Evolutionary conservation across 2,797 vertebrate genomes (phyloP).

Genomic region (Thripadectes ignobilis): DNA sequence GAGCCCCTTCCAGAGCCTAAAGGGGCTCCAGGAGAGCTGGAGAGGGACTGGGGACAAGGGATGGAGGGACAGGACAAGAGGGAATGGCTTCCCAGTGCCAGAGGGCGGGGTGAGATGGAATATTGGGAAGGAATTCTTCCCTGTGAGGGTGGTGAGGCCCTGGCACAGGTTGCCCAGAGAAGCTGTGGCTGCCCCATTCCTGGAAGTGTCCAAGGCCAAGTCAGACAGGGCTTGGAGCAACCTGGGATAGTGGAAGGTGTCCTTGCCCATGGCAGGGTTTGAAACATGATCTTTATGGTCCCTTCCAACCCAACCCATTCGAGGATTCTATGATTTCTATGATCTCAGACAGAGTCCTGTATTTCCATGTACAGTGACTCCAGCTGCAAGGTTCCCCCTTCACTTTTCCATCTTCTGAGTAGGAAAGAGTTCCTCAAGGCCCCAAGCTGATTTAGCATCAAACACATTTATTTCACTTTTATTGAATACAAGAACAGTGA

Average conservation of each 20-base stretch:
- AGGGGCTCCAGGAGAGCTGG: background rate
- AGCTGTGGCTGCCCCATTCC: background rate
- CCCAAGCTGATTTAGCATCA: conserved; percentile 74
- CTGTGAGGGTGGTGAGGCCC: fast-evolving
- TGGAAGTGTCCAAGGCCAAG: background rate
- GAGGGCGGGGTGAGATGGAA: fast-evolving
- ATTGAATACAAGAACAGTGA: conserved; percentile 96
- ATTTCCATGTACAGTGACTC: background rate
- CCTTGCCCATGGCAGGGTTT: background rate
- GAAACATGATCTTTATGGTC: background rate
- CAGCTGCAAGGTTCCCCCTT: fast-evolving
- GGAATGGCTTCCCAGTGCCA: background rate
- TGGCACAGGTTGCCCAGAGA: background rate
- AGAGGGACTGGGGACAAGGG: fast-evolving
- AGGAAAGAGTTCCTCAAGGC: background rate
- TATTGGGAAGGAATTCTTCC: fast-evolving
- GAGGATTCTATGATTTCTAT: background rate
- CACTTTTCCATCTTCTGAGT: background rate
- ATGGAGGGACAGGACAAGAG: fast-evolving
- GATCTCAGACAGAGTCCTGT: fast-evolving
- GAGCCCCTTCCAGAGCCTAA: fast-evolving
- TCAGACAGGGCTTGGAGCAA: fast-evolving
- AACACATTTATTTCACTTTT: conserved; percentile 95
- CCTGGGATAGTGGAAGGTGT: background rate
- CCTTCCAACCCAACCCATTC: background rate